Base-by-base conservation (phyloP, 2,888 invertebrate genomes). In the Myopa tessellatipennis region DNA sequence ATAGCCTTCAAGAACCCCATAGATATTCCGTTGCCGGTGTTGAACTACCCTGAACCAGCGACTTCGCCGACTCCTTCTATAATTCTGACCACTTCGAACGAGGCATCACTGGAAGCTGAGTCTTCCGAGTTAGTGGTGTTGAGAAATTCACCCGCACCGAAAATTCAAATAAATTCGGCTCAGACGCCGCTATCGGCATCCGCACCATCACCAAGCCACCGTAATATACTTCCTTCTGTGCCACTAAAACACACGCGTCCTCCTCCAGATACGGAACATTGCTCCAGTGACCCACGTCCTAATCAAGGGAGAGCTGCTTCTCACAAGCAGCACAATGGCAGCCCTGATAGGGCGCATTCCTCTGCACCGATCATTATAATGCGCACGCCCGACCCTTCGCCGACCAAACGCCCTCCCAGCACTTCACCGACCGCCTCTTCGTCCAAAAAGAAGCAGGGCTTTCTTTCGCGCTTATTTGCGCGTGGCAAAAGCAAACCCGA, bases 1-100 rank as follows among this genome's bases (percentile, higher is more conserved):
- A 91, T 95, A 85, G 96, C 96, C 0, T 95, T 95, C 90, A 95
- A 93, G 85, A 95, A 96, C 89, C 96, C 96, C 0, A 90, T 95
- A 5, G 95, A 95, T 0, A 90, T 95, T 45, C 90, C 91, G 2
- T 91, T 93, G 50, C 86, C 88, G 8, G 92, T 93, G 83, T 90
- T 92, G 83, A 89, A 60, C 83, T 90, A 40, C 87, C 88, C 34
- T 74, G 79, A 40, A 60, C 61, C 16, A 0, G 3, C 7, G n/a
- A 34, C 63, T 12, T 40, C 50, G 5, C 26, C 38, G 8, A 38
- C 50, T 10, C 67, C 74, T 16, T 67, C 55, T 2, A 50, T n/a
- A 18, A 5, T 38, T 7, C 40, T 73, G n/a, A 45, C 63, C 14
- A n/a, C 70, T 36, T 81, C 82, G 18, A 60, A 61, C 6, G 38